These are phyloP conservation scores for Eupithecia subumbrata DNA, from an alignment of 2,888 invertebrate species.

Conservation along the genomic window DNA sequence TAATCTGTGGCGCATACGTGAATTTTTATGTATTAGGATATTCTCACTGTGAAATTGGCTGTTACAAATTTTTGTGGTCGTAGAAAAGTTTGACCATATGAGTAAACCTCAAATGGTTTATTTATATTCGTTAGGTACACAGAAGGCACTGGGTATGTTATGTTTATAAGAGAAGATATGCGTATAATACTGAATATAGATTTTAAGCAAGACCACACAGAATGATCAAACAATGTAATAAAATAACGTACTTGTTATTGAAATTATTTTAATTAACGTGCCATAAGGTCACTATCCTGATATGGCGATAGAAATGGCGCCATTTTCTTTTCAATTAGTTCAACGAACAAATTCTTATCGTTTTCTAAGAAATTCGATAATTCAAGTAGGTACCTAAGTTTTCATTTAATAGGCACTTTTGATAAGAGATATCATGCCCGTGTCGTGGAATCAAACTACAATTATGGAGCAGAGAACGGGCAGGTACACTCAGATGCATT, in stretches of 20 bases:
- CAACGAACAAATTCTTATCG: slow-evolving; percentile 34
- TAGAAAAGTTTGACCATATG: not conserved
- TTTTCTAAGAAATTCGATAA: slow-evolving; percentile 37
- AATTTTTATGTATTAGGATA: slow-evolving; percentile 9
- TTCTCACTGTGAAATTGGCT: not conserved
- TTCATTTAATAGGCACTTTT: slow-evolving; percentile 28
- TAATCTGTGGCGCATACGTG: slow-evolving; percentile 35
- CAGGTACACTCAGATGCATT: slow-evolving; percentile 57
- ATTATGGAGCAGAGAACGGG: slow-evolving; percentile 47
- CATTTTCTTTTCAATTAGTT: slow-evolving; percentile 40
- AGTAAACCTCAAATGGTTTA: not conserved
- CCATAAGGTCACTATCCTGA: slow-evolving; percentile 24
- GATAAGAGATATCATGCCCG: slow-evolving; percentile 32
- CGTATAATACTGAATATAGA: not conserved
- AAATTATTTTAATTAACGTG: slow-evolving; percentile 5
- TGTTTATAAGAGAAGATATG: not conserved
- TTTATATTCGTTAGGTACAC: not conserved
- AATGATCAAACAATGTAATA: not conserved
- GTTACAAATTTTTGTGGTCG: not conserved
- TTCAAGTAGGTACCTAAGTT: slow-evolving; percentile 14
- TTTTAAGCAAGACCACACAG: not conserved
- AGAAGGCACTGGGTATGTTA: not conserved
- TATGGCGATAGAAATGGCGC: slow-evolving; percentile 22
- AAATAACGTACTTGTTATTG: not conserved
- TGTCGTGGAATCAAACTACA: slow-evolving; percentile 41